phyloP scores from a whole-genome alignment of 2,797 vertebrate species.

The Enteromius afrohamiltoni region DNA sequence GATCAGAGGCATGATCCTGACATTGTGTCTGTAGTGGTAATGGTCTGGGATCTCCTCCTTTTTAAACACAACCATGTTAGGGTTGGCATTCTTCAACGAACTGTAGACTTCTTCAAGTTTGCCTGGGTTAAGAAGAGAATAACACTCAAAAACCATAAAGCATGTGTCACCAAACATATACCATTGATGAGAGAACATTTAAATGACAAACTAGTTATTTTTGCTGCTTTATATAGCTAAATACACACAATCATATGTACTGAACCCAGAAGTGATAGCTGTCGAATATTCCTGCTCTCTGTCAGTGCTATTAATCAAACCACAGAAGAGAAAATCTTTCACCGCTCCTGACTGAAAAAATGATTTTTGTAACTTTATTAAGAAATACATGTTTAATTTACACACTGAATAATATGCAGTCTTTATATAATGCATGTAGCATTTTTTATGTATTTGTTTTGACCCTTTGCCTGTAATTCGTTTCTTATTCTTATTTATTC shows the following conservation, averaged over 20 bases:
- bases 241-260: background rate
- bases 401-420: background rate
- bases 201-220: background rate
- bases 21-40: slow-evolving; percentile 85
- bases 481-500: background rate
- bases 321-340: background rate
- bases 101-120: slow-evolving; percentile 85
- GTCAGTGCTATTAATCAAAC: background rate
- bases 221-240: background rate
- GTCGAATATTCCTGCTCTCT: background rate
- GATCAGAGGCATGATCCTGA: slow-evolving; percentile 86
- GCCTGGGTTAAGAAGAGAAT: slow-evolving; percentile 70
- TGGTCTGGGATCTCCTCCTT: slow-evolving; percentile 85
- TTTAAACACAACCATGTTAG: slow-evolving; percentile 88
- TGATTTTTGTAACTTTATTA: too few species aligned
- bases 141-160: background rate
- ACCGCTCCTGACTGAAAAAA: too few species aligned
- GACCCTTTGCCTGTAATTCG: background rate
- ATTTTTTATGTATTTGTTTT: background rate
- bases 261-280: background rate
- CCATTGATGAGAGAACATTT: background rate
- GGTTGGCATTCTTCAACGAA: slow-evolving; percentile 81
- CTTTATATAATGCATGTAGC: background rate
- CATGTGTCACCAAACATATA: background rate
- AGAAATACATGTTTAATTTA: background rate